Base-by-base conservation (phyloP, 1,140 invertebrate species). In the Caenorhabditis brenneri region DNA sequence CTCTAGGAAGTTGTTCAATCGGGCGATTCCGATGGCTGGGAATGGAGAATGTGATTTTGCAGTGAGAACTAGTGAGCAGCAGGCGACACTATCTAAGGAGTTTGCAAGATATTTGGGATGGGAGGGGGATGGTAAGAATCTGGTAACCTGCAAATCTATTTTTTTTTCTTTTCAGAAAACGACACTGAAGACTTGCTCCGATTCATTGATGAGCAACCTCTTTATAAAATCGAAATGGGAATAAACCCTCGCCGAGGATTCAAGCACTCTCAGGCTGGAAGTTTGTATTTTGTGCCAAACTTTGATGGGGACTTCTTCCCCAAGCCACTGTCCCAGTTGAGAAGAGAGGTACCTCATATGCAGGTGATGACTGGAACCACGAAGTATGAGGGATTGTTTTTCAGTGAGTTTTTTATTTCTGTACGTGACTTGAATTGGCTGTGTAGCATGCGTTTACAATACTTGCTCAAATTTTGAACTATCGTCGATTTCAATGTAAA, bases 301-400 rank as follows among this genome's bases (percentile, higher is more conserved):
- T 79, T 81, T 7, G 82, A 85, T 42, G 85, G 83, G 1, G 83
- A 80, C 36, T 85, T 86, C 46, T 86, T 86, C 51, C 85, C 85
- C n/a, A 79, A 55, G 36, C 80, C 82, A 27, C 22, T 82, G 5
- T 31, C 39, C 4, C 79, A 84, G 9, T n/a, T 86, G 31, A 58
- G 82, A 39, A 65, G 31, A 31, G 65, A 86, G 33, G 48, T 78
- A 3, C 83, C 85, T 0, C 46, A 53, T 16, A 86, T 60, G 82
- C 22, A 48, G n/a, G 31, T 80, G 12, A 69, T 86, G 78, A 84
- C 80, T 7, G 85, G 85, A 27, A 85, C 83, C 9, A 84, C 82
- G n/a, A 36, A 86, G 24, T 85, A 33, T 16, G 85, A 86, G 49
- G 85, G 82, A 36, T 69, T 86, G 0, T 58, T 86, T 53, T 85